Percentiles rank a stretch among this genome's conserved stretches.
Conservation (phyloP, 2,888 invertebrate species). For the Craniophora ligustri region DNA sequence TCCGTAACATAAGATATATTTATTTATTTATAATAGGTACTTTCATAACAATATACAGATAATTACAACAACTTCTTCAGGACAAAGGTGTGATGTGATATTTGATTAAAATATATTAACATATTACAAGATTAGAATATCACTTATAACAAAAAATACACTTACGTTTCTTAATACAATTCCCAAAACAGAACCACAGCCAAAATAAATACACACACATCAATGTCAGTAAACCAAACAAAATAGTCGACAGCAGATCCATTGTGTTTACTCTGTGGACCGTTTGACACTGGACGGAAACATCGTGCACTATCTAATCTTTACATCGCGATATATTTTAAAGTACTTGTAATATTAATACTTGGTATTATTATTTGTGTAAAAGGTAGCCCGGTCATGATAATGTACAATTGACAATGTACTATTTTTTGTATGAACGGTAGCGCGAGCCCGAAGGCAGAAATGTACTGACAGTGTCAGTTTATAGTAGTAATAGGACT, state of each 20-base stretch:
- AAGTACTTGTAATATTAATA: constrained; percentile 20
- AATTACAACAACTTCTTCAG: no score
- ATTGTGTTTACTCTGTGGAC: constrained; percentile 57
- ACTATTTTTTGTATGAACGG: constrained; percentile 8
- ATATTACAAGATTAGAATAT: no score
- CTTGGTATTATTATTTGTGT: constrained; percentile 1
- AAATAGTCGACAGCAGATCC: constrained; percentile 64
- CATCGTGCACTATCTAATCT: constrained; percentile 41
- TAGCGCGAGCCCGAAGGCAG: constrained; percentile 1
- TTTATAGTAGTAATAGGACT: constrained; percentile 3
- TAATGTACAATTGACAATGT: not conserved
- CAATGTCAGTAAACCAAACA: constrained; percentile 65
- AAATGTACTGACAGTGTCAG: constrained; percentile 26
- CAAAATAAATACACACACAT: constrained; percentile 78
- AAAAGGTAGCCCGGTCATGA: constrained; percentile 7
- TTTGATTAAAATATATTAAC: no score
- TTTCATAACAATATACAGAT: no score
- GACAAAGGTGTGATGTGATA: no score
- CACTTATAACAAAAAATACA: constrained; percentile 32
- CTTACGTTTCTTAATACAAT: constrained; percentile 72
- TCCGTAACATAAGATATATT: no score
- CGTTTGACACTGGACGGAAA: constrained; percentile 29
- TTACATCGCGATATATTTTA: constrained; percentile 24
- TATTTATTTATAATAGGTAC: no score
- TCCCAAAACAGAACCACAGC: constrained; percentile 83